Conservation (phyloP, 30 jellyfish, hydroid and myxozoan species). For the Aurelia aurita region DNA sequence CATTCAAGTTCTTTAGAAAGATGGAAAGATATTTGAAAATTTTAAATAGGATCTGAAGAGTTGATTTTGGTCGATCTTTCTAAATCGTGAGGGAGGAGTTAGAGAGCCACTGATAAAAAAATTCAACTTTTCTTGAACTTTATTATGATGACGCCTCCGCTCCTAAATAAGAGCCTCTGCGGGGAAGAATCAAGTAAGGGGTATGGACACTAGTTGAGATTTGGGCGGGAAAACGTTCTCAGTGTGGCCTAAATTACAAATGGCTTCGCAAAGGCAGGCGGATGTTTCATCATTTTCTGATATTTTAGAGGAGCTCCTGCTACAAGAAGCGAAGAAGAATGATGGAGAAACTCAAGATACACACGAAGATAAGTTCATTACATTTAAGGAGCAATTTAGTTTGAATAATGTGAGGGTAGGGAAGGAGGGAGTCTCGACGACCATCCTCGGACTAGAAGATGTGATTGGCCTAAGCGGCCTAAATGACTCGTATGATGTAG, state of each 20-base stretch:
- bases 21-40: no score
- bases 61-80: no score
- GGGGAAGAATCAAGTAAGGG: background rate
- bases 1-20: no score
- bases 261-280: conserved; percentile 29
- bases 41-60: no score
- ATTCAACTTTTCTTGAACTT: no score
- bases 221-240: conserved; percentile 33
- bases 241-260: conserved; percentile 9
- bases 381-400: conserved; percentile 29
- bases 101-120: no score
- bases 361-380: background rate
- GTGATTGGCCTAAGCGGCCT: background rate
- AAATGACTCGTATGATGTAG: background rate
- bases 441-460: conserved; percentile 17
- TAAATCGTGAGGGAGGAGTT: no score
- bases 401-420: conserved; percentile 10
- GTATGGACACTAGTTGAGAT: background rate
- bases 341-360: background rate
- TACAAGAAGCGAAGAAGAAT: background rate
- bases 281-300: conserved; percentile 13
- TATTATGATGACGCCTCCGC: no score
- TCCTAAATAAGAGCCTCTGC: no score
- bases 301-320: conserved; percentile 5
- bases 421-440: background rate